These are phyloP conservation scores for Acrocephalus arundinaceus DNA, from an alignment of 2,113 vertebrate species.

Conservation along the genomic window DNA sequence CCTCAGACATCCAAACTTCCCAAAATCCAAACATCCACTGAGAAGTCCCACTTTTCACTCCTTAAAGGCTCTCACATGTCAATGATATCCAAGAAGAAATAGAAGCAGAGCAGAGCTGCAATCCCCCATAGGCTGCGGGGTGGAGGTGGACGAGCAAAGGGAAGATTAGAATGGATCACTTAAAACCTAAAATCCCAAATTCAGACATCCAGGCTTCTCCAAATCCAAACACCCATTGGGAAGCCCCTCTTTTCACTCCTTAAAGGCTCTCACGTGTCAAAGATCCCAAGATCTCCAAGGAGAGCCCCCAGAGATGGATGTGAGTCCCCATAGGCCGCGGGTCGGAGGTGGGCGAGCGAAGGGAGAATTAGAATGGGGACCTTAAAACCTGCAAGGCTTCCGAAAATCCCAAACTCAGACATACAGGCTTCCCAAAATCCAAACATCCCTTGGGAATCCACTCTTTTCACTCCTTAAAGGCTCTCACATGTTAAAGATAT, in stretches of 20 bases:
- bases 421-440: no score
- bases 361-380: background rate
- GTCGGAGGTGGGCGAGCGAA: background rate
- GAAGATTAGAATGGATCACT: no score
- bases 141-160: background rate
- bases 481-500: no score
- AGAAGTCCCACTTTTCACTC: background rate
- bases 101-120: background rate
- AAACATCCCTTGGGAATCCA: background rate
- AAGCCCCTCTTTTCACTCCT: background rate
- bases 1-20: no score
- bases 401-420: no score
- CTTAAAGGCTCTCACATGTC: background rate
- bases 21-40: background rate
- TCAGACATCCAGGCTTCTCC: no score
- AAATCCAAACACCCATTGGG: background rate
- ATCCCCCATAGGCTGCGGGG: rapidly evolving
- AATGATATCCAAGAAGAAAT: background rate
- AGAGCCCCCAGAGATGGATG: background rate
- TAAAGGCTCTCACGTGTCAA: background rate
- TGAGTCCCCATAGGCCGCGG: rapidly evolving
- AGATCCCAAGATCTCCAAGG: background rate
- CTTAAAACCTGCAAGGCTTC: background rate
- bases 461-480: no score
- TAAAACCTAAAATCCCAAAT: background rate